Evolutionary conservation across 37 sponge, comb jelly and placozoan species (phyloP), one percentile per base, ranked within the genome.

Genomic region (Amphimedon queenslandica): DNA sequence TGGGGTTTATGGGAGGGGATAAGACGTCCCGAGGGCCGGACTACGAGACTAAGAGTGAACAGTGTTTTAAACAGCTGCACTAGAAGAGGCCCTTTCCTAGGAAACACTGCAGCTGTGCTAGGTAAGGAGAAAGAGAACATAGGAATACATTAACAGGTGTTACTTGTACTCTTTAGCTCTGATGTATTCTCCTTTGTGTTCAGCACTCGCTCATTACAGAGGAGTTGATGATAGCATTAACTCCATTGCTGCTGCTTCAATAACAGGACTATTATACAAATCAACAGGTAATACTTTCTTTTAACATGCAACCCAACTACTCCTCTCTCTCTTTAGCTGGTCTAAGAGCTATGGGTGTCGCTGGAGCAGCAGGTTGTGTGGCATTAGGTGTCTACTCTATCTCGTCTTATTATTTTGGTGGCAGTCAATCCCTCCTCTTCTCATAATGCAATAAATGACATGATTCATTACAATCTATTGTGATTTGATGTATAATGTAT

Each of bases 51-150:
- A 58, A 75, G 81, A 31, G 34, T 58, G 23, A 92, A 72, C n/a
- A 69, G 63, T 24, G 38, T 92, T 0, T 20, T 90, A 3, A 90
- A 90, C 37, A 82, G 90, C 18, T 58, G 75, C 29, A 84, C 90
- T 29, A 47, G 86, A 61, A 76, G 90, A 77, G 90, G 90, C 30
- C 90, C 90, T 0, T 90, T 84, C 73, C 63, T 84, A 37, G 90
- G 67, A 2, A 90, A 90, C 74, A 90, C 61, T 21, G 32, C 76
- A 0, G 90, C 82, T 35, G 86, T 90, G 35, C 63, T 90, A 1
- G 85, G 90, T 90, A 47, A 69, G 88, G 5, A 34, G 24, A 32
- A 20, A 1, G 35, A 43, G 6, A n/a, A 42, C 39, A 13, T 63
- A 31, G 18, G 8, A 16, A 31, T 63, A 21, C 11, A 32, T 16